Percentiles rank a stretch among this genome's conserved stretches.
These are phyloP conservation scores for Amorpha juglandis DNA, from an alignment of 2,888 invertebrate species.

Conservation along the genomic window DNA sequence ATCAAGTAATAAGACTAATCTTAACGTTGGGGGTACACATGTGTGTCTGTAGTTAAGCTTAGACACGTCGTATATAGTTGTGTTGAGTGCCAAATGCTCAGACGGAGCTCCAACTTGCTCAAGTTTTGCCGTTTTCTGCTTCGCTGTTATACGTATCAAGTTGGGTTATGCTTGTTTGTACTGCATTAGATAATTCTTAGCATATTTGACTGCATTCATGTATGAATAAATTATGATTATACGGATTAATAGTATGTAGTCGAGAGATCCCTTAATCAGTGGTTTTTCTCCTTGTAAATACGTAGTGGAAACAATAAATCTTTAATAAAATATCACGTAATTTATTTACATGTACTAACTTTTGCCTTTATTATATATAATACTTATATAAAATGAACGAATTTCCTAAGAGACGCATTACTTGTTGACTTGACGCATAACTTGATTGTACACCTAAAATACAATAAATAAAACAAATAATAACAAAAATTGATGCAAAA, in stretches of 20 bases:
- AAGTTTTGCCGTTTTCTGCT: constrained; percentile 35
- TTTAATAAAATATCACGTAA: too few species aligned
- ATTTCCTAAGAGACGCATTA: too few species aligned
- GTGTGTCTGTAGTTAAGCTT: background rate
- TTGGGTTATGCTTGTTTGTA: background rate
- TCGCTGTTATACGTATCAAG: constrained; percentile 8
- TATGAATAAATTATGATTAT: constrained; percentile 13
- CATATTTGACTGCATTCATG: background rate
- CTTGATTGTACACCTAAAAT: too few species aligned
- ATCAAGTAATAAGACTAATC: background rate
- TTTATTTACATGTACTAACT: too few species aligned
- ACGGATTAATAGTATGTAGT: background rate
- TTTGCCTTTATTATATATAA: background rate
- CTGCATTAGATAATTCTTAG: constrained; percentile 1
- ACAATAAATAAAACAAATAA: too few species aligned
- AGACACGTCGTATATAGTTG: background rate
- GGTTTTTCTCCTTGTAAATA: too few species aligned
- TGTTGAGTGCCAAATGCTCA: constrained; percentile 19
- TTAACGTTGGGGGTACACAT: background rate
- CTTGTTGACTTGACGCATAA: too few species aligned
- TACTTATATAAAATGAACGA: background rate
- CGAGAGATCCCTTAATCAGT: background rate
- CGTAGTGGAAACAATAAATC: too few species aligned
- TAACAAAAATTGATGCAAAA: too few species aligned
- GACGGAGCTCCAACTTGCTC: constrained; percentile 34